Evolutionary conservation across 1,140 invertebrate genomes (phyloP), one percentile per base, ranked within the genome.

Genomic region (Procambarus virginalis): DNA sequence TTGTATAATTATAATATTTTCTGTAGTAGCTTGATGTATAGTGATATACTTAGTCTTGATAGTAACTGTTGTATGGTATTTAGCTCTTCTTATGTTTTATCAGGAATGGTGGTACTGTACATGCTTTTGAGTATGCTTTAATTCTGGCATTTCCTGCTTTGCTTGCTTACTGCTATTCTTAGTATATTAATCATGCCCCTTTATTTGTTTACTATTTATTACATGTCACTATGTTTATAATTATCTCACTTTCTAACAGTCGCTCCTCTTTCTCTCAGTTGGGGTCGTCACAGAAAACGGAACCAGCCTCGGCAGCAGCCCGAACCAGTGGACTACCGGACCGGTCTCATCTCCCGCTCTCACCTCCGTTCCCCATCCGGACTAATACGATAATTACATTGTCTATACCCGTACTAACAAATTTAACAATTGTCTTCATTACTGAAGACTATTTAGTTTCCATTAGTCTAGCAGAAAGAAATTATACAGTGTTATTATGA

Each of bases 301-400:
- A 96, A 95, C 91, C 94, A 94, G 93, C 95, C 95, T 93, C 95
- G 93, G 91, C 95, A 94, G 93, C 95, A 95, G 85, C 95, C 95
- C 89, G 96, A 96, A 93, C 95, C 96, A 82, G 95, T 96, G 91
- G 96, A 97, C 94, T 97, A 97, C 95, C 95, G 97, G 93, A 98
- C 97, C 78, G 97, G 97, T 89, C 97, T 98, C 94, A 98, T 98
- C 93, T 92, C 91, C 49, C 96, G 97, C 92, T 97, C 97, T 85
- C 97, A 98, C 94, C 95, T 98, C 92, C 95, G 97, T 80, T 98
- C 97, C 93, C 97, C 97, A 70, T 98, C 97, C 9, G 97, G 97
- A 92, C 95, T 97, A 93, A 97, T 97, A 93, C 95, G 97, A 95
- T 97, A 96, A 97, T 84, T 58, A 51, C 51, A 81, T 79, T 73